These are phyloP conservation scores for Artemisiospiza belli DNA, from an alignment of 2,113 vertebrate species.

Conservation along the genomic window DNA sequence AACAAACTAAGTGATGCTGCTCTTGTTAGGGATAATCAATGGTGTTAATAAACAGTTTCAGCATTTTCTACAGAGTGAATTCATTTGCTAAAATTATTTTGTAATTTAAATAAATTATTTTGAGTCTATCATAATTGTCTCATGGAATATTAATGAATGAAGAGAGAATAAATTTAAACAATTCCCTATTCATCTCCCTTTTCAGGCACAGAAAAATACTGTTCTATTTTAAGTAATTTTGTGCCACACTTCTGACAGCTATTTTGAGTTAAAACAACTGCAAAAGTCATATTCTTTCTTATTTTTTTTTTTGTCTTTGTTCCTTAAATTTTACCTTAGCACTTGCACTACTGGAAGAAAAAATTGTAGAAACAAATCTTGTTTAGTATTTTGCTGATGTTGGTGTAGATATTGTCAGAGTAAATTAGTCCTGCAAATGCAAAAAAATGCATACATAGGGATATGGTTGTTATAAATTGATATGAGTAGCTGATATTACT, in stretches of 20 bases:
- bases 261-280: not conserved
- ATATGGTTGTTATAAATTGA: not conserved
- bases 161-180: not conserved
- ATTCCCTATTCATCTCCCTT: not conserved
- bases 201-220: not conserved
- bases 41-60: not conserved
- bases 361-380: not conserved
- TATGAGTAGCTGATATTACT: not conserved
- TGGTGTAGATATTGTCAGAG: not conserved
- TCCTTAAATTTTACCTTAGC: not conserved
- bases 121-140: not conserved
- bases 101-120: slow-evolving; percentile 9
- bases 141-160: slow-evolving; percentile 2
- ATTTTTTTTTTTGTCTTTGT: not conserved
- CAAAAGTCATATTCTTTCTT: not conserved
- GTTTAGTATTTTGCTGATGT: not conserved
- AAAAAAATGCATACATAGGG: not conserved
- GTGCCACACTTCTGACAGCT: not conserved
- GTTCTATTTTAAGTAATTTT: not conserved
- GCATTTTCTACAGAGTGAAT: not conserved
- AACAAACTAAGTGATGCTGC: not conserved
- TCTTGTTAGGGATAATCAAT: not conserved
- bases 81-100: slow-evolving; percentile 19
- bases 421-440: not conserved
- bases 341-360: not conserved